Evolutionary conservation across 2,797 vertebrate genomes (phyloP).

Genomic region (Champsocephalus esox): DNA sequence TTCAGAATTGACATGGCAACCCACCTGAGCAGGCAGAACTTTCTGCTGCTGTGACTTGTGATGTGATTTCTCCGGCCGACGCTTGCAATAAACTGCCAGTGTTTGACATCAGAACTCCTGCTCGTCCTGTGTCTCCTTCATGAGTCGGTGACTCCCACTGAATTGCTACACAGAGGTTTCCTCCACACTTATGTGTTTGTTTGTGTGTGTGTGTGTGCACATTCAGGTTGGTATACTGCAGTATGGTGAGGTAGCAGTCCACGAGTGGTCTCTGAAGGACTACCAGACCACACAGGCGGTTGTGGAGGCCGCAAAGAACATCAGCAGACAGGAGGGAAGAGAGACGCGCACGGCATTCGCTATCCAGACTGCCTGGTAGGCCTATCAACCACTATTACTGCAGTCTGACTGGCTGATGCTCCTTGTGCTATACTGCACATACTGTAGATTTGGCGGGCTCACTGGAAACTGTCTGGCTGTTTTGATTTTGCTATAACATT

Average conservation of each 20-base stretch:
- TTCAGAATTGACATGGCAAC: no score
- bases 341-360: slow-evolving; percentile 93
- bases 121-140: no score
- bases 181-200: slow-evolving; percentile 18
- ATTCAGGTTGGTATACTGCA: slow-evolving; percentile 93
- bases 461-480: slow-evolving; percentile 47
- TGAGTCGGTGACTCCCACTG: no score
- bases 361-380: slow-evolving; percentile 91
- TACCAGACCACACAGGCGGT: slow-evolving; percentile 90
- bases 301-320: slow-evolving; percentile 92
- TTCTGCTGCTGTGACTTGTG: no score
- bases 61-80: no score
- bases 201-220: slow-evolving; percentile 26
- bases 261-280: slow-evolving; percentile 93
- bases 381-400: slow-evolving; percentile 32
- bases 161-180: no score
- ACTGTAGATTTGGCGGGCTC: slow-evolving; percentile 26
- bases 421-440: slow-evolving; percentile 11
- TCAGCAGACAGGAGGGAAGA: slow-evolving; percentile 93
- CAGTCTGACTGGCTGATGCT: slow-evolving; percentile 12
- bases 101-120: no score
- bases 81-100: no score
- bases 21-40: no score
- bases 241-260: slow-evolving; percentile 91
- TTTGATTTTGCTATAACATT: slow-evolving; percentile 40